Percentiles rank a stretch among this genome's conserved stretches.
phyloP scores from a whole-genome alignment of 1,140 invertebrate genomes.

The Drosophila azteca region DNA sequence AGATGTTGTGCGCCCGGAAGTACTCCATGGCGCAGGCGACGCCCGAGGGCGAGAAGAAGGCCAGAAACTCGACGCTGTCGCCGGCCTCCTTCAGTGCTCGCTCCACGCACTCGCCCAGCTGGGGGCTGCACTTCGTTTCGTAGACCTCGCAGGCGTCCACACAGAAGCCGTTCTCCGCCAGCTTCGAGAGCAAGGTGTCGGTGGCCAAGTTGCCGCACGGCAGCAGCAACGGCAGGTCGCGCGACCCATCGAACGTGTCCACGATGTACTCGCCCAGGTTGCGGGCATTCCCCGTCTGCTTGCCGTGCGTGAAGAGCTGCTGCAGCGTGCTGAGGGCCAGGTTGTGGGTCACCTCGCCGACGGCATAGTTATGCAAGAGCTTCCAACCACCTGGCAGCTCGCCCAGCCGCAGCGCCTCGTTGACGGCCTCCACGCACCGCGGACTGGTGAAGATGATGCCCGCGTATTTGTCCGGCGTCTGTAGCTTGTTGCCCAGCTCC shows the following conservation, averaged over 20 bases:
- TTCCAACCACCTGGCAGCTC: slow-evolving; percentile 84
- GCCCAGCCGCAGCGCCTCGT: slow-evolving; percentile 79
- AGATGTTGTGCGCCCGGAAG: slow-evolving; percentile 57
- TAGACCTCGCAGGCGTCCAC: slow-evolving; percentile 85
- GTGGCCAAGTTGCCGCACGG: slow-evolving; percentile 85
- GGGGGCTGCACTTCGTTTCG: slow-evolving; percentile 84
- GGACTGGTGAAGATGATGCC: slow-evolving; percentile 85
- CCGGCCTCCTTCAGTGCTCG: slow-evolving; percentile 75
- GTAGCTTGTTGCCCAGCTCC: slow-evolving; percentile 82
- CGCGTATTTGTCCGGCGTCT: slow-evolving; percentile 82
- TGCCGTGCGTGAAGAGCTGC: slow-evolving; percentile 84
- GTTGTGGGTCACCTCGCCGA: slow-evolving; percentile 84
- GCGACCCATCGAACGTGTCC: slow-evolving; percentile 83
- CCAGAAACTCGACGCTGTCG: slow-evolving; percentile 84
- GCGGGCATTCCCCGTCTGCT: slow-evolving; percentile 84
- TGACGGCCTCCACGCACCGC: slow-evolving; percentile 84
- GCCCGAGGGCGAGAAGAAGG: slow-evolving; percentile 86
- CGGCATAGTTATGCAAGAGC: slow-evolving; percentile 84
- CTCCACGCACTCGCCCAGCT: slow-evolving; percentile 84
- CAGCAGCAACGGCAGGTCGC: slow-evolving; percentile 83
- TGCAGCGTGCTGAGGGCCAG: slow-evolving; percentile 84
- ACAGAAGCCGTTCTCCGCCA: slow-evolving; percentile 81
- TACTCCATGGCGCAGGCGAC: slow-evolving; percentile 75
- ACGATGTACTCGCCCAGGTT: slow-evolving; percentile 84
- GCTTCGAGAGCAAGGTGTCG: slow-evolving; percentile 84